Conservation (phyloP, 92 coral and sea anemone species). For the Zoanthus sansibaricus region DNA sequence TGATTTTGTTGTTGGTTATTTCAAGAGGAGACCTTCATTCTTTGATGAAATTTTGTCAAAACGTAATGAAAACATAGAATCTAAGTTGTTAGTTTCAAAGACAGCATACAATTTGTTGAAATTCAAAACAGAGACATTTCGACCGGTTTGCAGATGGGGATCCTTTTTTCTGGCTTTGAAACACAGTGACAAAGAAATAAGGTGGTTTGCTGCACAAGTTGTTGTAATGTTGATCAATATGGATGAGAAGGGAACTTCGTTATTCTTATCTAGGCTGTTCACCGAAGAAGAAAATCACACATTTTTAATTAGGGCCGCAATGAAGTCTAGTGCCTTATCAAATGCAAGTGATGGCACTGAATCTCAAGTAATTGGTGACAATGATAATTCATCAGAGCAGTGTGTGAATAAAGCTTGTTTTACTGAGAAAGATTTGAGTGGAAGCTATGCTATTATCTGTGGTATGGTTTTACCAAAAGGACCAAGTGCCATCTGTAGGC, state of each 20-base stretch:
- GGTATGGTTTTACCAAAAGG: constrained; percentile 77
- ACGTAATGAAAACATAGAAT: constrained; percentile 5
- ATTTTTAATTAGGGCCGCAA: constrained; percentile 23
- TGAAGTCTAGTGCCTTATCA: neutral
- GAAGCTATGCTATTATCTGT: constrained; percentile 68
- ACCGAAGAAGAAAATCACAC: constrained; percentile 54
- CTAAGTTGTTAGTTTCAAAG: constrained; percentile 54
- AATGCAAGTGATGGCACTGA: constrained; percentile 33
- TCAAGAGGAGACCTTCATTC: constrained; percentile 61
- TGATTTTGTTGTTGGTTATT: constrained; percentile 72
- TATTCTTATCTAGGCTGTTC: constrained; percentile 63
- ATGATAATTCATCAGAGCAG: constrained; percentile 10
- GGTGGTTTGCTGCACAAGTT: constrained; percentile 74
- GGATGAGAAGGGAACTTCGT: constrained; percentile 68
- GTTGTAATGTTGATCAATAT: constrained; percentile 79
- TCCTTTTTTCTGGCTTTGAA: constrained; percentile 58
- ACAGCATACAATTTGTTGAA: constrained; percentile 78
- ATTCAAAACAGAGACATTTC: constrained; percentile 71
- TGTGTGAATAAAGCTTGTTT: constrained; percentile 42
- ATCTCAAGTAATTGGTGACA: neutral
- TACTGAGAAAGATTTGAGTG: constrained; percentile 80
- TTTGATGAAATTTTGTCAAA: constrained; percentile 50
- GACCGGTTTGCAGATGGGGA: constrained; percentile 78
- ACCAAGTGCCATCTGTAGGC: constrained; percentile 40
- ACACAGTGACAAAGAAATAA: constrained; percentile 54